Evolutionary conservation across 2,797 vertebrate species (phyloP).

Genomic region (Sebastes cheni): DNA sequence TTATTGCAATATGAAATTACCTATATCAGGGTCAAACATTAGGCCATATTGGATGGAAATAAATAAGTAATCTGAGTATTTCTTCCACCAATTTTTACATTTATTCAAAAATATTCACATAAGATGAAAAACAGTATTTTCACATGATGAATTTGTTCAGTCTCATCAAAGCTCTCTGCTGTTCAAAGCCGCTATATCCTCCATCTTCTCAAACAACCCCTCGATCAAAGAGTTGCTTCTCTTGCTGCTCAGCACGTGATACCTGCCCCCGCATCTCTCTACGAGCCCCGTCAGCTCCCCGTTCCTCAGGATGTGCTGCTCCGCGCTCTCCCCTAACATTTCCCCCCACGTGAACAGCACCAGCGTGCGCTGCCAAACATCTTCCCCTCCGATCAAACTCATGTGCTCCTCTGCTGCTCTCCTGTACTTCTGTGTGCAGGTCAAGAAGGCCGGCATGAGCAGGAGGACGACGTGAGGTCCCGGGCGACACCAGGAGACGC

Average conservation of each 20-base stretch:
- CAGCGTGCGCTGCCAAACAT: conserved; percentile 64
- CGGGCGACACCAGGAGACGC: conserved; percentile 53
- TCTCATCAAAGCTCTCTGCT: background rate
- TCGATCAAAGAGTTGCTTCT: conserved; percentile 25
- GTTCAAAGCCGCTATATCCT: conserved; percentile 55
- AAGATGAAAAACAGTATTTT: background rate
- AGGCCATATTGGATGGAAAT: background rate
- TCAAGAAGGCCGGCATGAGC: conserved; percentile 74
- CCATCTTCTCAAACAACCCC: conserved; percentile 70
- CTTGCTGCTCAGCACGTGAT: conserved; percentile 64
- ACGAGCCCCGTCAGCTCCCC: conserved; percentile 68
- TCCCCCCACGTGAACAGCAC: conserved; percentile 81
- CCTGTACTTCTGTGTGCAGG: conserved; percentile 72
- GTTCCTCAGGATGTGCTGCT: conserved; percentile 78
- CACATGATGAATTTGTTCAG: background rate
- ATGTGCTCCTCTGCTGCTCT: conserved; percentile 68
- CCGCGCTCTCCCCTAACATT: conserved; percentile 67
- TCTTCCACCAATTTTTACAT: background rate
- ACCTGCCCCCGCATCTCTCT: conserved; percentile 69
- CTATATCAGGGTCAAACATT: background rate
- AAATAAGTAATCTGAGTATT: background rate
- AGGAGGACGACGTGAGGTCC: conserved; percentile 74
- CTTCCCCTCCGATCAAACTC: conserved; percentile 52
- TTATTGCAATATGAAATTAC: too few species aligned
- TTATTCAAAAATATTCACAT: conserved; percentile 32